Evolutionary conservation across 1,140 invertebrate genomes (phyloP).

Genomic region (Zaprionus davidi): DNA sequence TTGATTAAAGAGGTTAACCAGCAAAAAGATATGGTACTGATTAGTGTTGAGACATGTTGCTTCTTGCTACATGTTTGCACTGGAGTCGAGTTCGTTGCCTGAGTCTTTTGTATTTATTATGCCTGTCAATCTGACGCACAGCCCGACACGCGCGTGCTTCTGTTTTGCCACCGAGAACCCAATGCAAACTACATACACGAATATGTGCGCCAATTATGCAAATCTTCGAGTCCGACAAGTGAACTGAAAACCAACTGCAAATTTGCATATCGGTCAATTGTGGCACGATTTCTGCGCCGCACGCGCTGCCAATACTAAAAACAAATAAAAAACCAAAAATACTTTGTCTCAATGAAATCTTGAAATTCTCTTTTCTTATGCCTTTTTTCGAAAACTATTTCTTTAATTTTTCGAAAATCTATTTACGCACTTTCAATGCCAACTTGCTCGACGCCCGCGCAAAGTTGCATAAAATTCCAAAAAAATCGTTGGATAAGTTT

Average conservation of each 20-base stretch:
- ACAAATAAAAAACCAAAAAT: background rate
- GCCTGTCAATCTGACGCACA: conserved; percentile 37
- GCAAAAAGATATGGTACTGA: background rate
- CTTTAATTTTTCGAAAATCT: conserved; percentile 17
- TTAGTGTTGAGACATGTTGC: conserved; percentile 1
- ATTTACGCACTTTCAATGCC: conserved; percentile 63
- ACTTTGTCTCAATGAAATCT: background rate
- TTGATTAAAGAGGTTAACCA: background rate
- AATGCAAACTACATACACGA: conserved; percentile 69
- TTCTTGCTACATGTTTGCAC: background rate
- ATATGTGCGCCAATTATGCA: conserved; percentile 69
- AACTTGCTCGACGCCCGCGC: conserved; percentile 45
- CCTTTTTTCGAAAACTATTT: conserved; percentile 1
- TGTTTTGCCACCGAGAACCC: conserved; percentile 54
- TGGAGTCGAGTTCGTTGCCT: conserved; percentile 19
- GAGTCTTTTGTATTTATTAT: conserved; percentile 39
- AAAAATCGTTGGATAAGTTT: conserved; percentile 43
- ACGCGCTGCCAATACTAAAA: conserved; percentile 66
- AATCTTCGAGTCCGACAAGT: conserved; percentile 52
- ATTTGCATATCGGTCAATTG: conserved; percentile 80
- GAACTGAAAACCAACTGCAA: conserved; percentile 38
- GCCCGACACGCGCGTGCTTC: conserved; percentile 59
- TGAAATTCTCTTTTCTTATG: background rate
- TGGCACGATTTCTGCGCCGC: conserved; percentile 66
- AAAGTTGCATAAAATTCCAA: conserved; percentile 24